Evolutionary conservation across 2,797 vertebrate species (phyloP), one percentile per base, ranked within the genome.

Genomic region (Urophycis tenuis): DNA sequence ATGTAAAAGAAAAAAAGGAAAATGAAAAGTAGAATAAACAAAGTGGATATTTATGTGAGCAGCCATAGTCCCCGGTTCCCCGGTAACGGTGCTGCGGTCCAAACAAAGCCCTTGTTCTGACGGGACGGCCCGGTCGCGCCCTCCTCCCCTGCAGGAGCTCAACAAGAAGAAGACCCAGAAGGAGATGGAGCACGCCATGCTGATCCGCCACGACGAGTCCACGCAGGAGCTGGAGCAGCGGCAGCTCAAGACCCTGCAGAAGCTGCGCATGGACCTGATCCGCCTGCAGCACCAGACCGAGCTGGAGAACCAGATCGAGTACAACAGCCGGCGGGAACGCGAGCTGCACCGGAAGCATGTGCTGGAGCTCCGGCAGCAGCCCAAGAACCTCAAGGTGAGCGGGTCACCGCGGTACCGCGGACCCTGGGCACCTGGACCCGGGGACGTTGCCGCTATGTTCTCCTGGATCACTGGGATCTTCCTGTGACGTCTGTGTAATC

Each of bases 221-320:
- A 98, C 96, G 45, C 96, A 97, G 75, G 97, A 99, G 83, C 94
- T 99, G 78, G 97, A 99, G 89, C 95, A 97, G 78, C 86, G 97
- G 89, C 97, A 99, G 94, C 93, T 99, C 85, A 96, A 95, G 92
- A 96, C 92, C 3, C 89, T 99, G 87, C 97, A 99, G 94, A 98
- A 96, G 93, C 95, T 99, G 81, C 95, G 97, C 73, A 97, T 98
- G 96, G 97, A 99, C 91, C 95, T 99, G 88, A 99, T 99, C 94
- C 96, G 96, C 74, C 94, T 98, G 89, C 97, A 99, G 95, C 97
- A 99, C 93, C 97, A 99, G 93, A 98, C 97, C 0, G 97, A 99
- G 91, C 95, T 99, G 80, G 97, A 99, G 90, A 99, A 99, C 93
- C 97, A 99, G 95, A 96, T 97, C 78, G 97, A 99, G 79, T 99